Conservation (phyloP, 2,888 invertebrate species). For the Hemithea aestivaria region DNA sequence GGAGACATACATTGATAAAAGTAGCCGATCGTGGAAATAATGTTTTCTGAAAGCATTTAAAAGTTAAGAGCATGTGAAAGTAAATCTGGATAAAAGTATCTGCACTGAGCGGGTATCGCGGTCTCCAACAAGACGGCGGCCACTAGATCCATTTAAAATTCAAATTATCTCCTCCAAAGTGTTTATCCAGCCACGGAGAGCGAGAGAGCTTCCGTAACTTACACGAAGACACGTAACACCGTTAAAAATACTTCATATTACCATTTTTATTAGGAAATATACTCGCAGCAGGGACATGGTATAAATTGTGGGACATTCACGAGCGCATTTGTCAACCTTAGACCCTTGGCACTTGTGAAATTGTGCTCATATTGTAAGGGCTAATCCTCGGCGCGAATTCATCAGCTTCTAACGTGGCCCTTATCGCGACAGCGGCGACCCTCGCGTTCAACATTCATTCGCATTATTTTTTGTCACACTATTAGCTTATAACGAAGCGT, state of each 20-base stretch:
- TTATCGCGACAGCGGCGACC: conserved; percentile 49
- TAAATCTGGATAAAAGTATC: conserved; percentile 6
- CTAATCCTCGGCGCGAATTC: conserved; percentile 70
- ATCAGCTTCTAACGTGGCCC: conserved; percentile 61
- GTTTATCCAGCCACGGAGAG: conserved; percentile 31
- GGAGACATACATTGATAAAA: too few species aligned
- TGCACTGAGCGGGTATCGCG: conserved; percentile 10
- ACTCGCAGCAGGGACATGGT: conserved; percentile 45
- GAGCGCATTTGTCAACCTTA: conserved; percentile 61
- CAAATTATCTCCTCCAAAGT: conserved; percentile 32
- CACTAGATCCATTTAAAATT: conserved; percentile 24
- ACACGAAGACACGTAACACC: conserved; percentile 40
- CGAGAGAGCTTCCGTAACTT: conserved; percentile 20
- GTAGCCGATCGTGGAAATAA: too few species aligned
- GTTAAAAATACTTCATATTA: conserved; percentile 61
- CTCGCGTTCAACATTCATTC: conserved; percentile 48
- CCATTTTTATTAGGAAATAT: conserved; percentile 71
- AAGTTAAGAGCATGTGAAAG: not conserved
- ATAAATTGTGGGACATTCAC: conserved; percentile 60
- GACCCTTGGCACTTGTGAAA: conserved; percentile 65
- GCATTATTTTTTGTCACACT: conserved; percentile 52
- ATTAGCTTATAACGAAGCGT: conserved; percentile 26
- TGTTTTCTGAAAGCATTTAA: too few species aligned
- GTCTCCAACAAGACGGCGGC: conserved; percentile 16
- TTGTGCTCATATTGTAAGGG: conserved; percentile 75